Evolutionary conservation across 2,888 invertebrate species (phyloP).

Genomic region (Meandrusa payeni): DNA sequence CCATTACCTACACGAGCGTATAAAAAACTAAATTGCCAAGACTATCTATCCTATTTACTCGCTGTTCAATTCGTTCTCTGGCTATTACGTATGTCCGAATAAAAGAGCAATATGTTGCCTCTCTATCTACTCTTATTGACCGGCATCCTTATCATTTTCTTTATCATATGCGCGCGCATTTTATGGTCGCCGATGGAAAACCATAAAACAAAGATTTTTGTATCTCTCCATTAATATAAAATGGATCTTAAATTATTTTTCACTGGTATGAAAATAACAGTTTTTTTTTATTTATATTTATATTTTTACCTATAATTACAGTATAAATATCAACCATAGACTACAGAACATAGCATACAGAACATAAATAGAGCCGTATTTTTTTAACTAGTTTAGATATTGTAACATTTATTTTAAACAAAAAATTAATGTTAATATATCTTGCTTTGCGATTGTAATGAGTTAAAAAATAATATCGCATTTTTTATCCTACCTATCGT

Average conservation of each 20-base stretch:
- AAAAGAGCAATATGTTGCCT: conserved; percentile 43
- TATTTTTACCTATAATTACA: no score
- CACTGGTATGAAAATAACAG: not conserved
- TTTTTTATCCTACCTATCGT: no score
- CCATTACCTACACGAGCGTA: conserved; percentile 41
- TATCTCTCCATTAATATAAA: no score
- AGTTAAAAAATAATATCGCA: no score
- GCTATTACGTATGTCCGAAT: conserved; percentile 29
- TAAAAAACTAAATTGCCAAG: conserved; percentile 50
- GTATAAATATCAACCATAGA: not conserved
- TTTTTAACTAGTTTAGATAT: no score
- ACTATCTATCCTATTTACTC: conserved; percentile 28
- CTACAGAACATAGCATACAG: not conserved
- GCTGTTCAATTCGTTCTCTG: conserved; percentile 22
- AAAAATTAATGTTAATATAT: no score
- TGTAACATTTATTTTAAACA: no score
- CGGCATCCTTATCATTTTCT: conserved; percentile 48
- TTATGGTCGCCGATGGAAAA: not conserved
- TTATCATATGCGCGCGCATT: conserved; percentile 50
- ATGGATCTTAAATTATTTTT: no score
- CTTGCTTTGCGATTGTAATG: no score
- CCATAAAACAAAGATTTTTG: no score
- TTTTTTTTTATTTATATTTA: no score
- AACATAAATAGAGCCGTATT: no score
- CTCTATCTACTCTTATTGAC: conserved; percentile 57